Conservation (phyloP, 2,113 vertebrate genomes). For the Macquaria ambigua region DNA sequence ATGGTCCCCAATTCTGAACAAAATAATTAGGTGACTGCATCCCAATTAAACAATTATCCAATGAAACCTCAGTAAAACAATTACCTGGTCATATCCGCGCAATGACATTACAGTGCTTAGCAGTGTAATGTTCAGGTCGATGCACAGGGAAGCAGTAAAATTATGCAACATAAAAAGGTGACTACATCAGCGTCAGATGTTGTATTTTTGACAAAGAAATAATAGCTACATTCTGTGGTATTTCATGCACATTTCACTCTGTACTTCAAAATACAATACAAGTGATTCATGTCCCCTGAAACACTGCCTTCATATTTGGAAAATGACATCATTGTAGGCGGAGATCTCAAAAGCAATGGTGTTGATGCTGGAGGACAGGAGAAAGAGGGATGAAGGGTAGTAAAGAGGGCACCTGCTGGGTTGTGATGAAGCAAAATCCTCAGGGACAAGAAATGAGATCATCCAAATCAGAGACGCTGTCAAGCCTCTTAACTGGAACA, state of each 20-base stretch:
- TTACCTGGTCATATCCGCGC: conserved; percentile 48
- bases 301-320: conserved; percentile 15
- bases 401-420: conserved; percentile 77
- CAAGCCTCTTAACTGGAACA: conserved; percentile 61
- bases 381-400: conserved; percentile 58
- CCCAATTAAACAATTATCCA: conserved; percentile 73
- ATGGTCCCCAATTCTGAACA: conserved; percentile 62
- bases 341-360: conserved; percentile 44
- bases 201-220: conserved; percentile 29
- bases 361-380: conserved; percentile 66
- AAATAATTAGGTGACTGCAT: conserved; percentile 67
- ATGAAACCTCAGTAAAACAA: conserved; percentile 64
- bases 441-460: conserved; percentile 76
- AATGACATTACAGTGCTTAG: conserved; percentile 1
- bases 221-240: background rate
- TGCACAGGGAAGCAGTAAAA: conserved; percentile 1
- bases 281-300: conserved; percentile 11
- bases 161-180: background rate
- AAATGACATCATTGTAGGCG: conserved; percentile 66
- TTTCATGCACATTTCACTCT: background rate
- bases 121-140: conserved; percentile 1
- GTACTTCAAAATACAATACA: background rate
- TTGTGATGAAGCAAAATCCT: conserved; percentile 68
- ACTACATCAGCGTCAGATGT: background rate
- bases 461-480: conserved; percentile 52